A percentile compares a stretch with the other conserved stretches of the same genome.
These are phyloP conservation scores for Epirrhoe alternata DNA, from an alignment of 2,888 invertebrate species.

Conservation along the genomic window DNA sequence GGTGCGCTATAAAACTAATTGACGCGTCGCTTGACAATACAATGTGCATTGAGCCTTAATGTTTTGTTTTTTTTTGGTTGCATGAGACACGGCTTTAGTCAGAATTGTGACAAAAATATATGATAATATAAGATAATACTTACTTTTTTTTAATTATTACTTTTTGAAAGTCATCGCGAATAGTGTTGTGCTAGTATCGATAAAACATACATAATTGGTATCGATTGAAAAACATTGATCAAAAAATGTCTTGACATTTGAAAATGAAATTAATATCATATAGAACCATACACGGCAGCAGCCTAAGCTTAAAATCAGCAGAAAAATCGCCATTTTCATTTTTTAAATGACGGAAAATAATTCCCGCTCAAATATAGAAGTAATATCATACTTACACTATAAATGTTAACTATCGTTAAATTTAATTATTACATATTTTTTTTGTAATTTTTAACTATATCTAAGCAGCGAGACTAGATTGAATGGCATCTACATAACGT, in stretches of 20 bases:
- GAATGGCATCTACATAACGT: slow-evolving; percentile 75
- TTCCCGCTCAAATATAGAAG: slow-evolving; percentile 50
- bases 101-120: no score
- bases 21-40: no score
- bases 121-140: no score
- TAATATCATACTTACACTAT: slow-evolving; percentile 69
- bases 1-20: no score
- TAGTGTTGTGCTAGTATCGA: slow-evolving; percentile 16
- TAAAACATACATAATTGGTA: slow-evolving; percentile 10
- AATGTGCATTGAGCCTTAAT: no score
- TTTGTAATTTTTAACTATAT: slow-evolving; percentile 54
- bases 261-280: slow-evolving; percentile 13
- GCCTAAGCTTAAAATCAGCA: slow-evolving; percentile 54
- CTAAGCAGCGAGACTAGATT: slow-evolving; percentile 80
- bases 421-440: slow-evolving; percentile 70
- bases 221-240: slow-evolving; percentile 8
- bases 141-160: no score
- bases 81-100: no score
- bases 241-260: not conserved
- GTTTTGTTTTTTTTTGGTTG: no score
- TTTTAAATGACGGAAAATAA: slow-evolving; percentile 34
- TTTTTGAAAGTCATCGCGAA: no score
- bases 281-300: slow-evolving; percentile 49
- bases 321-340: slow-evolving; percentile 43
- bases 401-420: slow-evolving; percentile 57